Base-by-base conservation (phyloP, 2,113 vertebrate genomes). In the Archilochus colubris region DNA sequence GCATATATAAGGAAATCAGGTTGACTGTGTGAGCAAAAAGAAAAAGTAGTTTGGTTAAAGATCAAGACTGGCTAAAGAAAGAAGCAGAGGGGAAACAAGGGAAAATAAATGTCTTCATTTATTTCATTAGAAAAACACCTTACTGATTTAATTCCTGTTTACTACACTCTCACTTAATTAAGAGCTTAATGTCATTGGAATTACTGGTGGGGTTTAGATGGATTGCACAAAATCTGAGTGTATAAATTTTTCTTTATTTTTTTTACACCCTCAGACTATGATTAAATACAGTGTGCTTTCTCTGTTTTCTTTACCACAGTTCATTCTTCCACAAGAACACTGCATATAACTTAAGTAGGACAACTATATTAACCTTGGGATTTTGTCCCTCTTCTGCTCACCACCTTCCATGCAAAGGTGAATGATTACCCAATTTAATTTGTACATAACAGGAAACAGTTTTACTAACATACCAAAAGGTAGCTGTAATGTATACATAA, bases 1-100 rank as follows among this genome's bases (percentile, higher is more conserved):
- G 91, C 79, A 88, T 96, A 74, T 84, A 90, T 91, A 94, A 93
- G 95, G 58, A 94, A 96, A 93, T 96, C 57, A 72, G 61, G 53
- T 91, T 94, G 78, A 85, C 68, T 94, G 30, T 87, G 48, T 84
- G 63, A 96, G 55, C 23, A 96, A 96, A 81, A 38, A 80, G 46
- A 96, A 80, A 76, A 95, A 94, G 73, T 31, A 86, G 61, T 69
- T 96, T 70, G 84, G 66, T 91, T 95, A 30, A 96, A 90, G 68
- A 96, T 92, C 76, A 97, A 91, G 92, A 95, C 25, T 50, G 23
- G 66, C 54, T 78, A 28, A 92, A 82, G 48, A 80, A 40, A 89
- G 38, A 79, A 77, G 48, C 25, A 11, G n/a, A 58, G 24, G 13
- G 43, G 36, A 61, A 89, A 84, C 16, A 82, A 70, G 19, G 7